phyloP scores from a whole-genome alignment of 2,797 vertebrate genomes.

The Mallotus villosus region DNA sequence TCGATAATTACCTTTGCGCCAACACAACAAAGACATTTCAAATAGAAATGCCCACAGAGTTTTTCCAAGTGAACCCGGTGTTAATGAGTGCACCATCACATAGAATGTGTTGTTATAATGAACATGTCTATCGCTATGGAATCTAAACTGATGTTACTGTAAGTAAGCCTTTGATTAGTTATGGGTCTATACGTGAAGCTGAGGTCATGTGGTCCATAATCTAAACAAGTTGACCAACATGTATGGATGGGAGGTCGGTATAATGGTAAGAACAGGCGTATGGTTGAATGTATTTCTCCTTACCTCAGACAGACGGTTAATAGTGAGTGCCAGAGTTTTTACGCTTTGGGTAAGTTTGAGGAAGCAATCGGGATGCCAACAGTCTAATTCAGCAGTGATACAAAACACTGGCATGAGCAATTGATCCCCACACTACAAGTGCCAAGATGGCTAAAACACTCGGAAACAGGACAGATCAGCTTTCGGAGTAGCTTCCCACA shows the following conservation, averaged over 20 bases:
- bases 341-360: not conserved
- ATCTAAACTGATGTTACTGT: conserved; percentile 24
- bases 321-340: not conserved
- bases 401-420: conserved; percentile 1
- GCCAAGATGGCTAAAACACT: conserved; percentile 14
- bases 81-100: conserved; percentile 46
- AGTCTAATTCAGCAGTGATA: conserved; percentile 4
- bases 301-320: not conserved
- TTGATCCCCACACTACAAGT: conserved; percentile 23
- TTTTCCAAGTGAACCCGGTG: conserved; percentile 42
- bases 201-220: too few species aligned
- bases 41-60: conserved; percentile 51
- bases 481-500: not conserved
- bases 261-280: too few species aligned
- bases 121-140: conserved; percentile 37
- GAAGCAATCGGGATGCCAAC: conserved; percentile 7
- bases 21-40: conserved; percentile 65
- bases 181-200: not conserved
- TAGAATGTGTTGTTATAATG: conserved; percentile 49
- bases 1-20: conserved; percentile 67
- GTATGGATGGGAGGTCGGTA: too few species aligned
- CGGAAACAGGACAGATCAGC: conserved; percentile 3
- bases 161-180: not conserved
- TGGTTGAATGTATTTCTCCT: too few species aligned
- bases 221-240: too few species aligned